A percentile compares a stretch with the other conserved stretches of the same genome.
Evolutionary conservation across 2,888 invertebrate species (phyloP).

Genomic region (Lasioglossum leucozonium): DNA sequence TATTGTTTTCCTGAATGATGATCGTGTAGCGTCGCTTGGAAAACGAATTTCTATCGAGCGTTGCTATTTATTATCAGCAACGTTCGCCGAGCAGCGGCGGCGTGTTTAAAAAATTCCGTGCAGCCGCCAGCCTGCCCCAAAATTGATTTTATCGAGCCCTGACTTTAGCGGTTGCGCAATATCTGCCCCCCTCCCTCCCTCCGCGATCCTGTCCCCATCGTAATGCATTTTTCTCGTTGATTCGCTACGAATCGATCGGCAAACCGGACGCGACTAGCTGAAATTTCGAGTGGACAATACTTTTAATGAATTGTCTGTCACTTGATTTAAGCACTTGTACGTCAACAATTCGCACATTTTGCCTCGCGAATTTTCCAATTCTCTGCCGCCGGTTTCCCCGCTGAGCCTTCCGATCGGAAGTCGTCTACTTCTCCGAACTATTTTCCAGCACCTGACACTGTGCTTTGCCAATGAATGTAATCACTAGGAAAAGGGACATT

Average conservation of each 20-base stretch:
- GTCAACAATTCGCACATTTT: background rate
- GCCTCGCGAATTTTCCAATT: background rate
- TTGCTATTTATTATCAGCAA: constrained; percentile 9
- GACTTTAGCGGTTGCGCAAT: background rate
- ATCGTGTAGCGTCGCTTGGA: background rate
- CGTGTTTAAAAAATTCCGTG: constrained; percentile 12
- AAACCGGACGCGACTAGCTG: background rate
- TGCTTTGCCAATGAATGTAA: too few species aligned
- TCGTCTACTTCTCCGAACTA: background rate
- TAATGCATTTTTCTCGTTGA: background rate
- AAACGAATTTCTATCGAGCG: constrained; percentile 7
- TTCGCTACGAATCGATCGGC: background rate
- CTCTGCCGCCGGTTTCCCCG: background rate
- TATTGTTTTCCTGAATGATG: constrained; percentile 37
- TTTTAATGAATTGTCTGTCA: background rate
- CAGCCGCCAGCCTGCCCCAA: background rate
- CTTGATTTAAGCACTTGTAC: background rate
- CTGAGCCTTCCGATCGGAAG: background rate
- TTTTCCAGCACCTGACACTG: background rate
- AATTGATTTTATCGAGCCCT: constrained; percentile 12
- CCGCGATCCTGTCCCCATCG: constrained; percentile 4
- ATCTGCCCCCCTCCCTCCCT: too few species aligned
- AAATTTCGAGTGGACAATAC: constrained; percentile 5
- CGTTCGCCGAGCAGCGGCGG: background rate
- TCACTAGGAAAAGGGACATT: too few species aligned